Percentiles rank a stretch among this genome's conserved stretches.
Evolutionary conservation across 2,888 invertebrate genomes (phyloP).

Genomic region (Sphaeridia pumilis): DNA sequence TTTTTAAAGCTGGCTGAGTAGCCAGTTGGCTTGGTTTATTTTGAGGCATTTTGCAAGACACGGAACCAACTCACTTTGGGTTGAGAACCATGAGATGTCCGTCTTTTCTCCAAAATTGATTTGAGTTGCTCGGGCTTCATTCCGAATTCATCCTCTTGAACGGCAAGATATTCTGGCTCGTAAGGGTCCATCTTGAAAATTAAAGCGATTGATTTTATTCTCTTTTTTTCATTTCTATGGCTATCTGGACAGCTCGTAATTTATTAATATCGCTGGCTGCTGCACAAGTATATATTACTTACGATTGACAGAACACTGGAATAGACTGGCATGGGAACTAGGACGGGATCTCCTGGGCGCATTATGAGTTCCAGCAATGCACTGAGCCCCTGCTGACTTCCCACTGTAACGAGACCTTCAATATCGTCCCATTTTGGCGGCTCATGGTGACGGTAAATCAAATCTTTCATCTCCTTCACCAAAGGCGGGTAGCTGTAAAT

Average conservation of each 20-base stretch:
- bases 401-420: slow-evolving; percentile 54
- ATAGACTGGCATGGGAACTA: slow-evolving; percentile 60
- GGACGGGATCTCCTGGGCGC: slow-evolving; percentile 55
- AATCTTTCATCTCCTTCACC: slow-evolving; percentile 49
- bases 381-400: slow-evolving; percentile 66
- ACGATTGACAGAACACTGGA: slow-evolving; percentile 57
- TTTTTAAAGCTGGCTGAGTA: no score
- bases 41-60: no score
- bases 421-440: slow-evolving; percentile 51
- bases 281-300: no score
- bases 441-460: slow-evolving; percentile 52
- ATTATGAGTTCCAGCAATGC: slow-evolving; percentile 60
- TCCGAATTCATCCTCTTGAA: slow-evolving; percentile 58
- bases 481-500: slow-evolving; percentile 47
- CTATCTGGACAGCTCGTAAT: no score
- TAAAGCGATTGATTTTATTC: no score
- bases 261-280: no score
- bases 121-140: slow-evolving; percentile 52
- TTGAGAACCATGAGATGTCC: slow-evolving; percentile 40
- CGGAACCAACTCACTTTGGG: slow-evolving; percentile 46
- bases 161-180: slow-evolving; percentile 51
- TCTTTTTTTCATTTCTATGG: no score
- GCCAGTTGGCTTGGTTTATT: no score
- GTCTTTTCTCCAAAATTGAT: slow-evolving; percentile 46
- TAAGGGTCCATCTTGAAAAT: slow-evolving; percentile 62